Conservation (phyloP, 2,113 vertebrate genomes). For the Glaucomys volans region DNA sequence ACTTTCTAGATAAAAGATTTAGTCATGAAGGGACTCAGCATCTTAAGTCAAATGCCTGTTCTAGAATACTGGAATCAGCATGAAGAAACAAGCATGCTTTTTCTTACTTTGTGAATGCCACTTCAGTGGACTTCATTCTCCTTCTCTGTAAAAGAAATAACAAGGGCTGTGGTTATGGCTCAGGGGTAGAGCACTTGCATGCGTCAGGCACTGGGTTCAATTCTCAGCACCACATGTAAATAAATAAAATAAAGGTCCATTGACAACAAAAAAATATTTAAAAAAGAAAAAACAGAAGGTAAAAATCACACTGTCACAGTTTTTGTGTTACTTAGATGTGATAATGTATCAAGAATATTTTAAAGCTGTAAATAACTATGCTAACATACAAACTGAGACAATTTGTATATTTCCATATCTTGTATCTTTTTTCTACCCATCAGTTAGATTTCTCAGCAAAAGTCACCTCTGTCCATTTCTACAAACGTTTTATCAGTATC, state of each 20-base stretch:
- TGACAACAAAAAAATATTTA: too few species aligned
- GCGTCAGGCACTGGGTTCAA: too few species aligned
- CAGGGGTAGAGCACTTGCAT: too few species aligned
- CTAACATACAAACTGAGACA: not conserved
- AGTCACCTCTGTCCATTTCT: not conserved
- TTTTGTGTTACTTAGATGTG: not conserved
- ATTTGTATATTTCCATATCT: not conserved
- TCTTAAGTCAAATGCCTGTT: not conserved
- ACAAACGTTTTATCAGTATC: conserved; percentile 4
- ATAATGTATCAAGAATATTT: not conserved
- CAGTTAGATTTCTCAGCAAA: not conserved
- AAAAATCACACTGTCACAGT: not conserved
- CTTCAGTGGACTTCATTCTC: not conserved
- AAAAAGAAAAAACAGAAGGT: not conserved
- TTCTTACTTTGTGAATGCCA: not conserved
- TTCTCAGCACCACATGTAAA: too few species aligned
- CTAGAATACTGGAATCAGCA: not conserved
- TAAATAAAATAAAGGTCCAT: too few species aligned
- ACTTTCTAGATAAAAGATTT: not conserved
- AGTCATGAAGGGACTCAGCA: not conserved
- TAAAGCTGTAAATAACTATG: not conserved
- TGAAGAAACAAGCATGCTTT: not conserved
- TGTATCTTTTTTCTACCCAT: not conserved
- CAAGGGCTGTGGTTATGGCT: too few species aligned
- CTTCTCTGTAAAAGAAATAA: not conserved